Evolutionary conservation across 2,888 invertebrate genomes (phyloP), one percentile per base, ranked within the genome.

Genomic region (Prosapia bicincta): DNA sequence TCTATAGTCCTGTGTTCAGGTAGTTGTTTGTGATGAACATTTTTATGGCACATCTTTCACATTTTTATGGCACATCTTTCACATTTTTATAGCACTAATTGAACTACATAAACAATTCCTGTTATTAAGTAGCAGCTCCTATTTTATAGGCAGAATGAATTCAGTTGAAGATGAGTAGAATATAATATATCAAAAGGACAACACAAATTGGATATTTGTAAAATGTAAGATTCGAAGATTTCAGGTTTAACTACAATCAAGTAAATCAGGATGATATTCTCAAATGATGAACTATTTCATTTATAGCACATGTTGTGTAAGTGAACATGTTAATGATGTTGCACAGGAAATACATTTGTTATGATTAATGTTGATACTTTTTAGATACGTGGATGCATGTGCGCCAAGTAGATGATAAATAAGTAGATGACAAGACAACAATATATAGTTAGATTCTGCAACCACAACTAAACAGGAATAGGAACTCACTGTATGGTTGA

Each of bases 401-500:
- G 13, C 1, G 20, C 6, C 13, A 66, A 66, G 20, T 20, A 25
- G 66, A 66, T 66, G 25, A 66, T 15, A 6, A 25, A 13, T 7
- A 1, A 20, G 25, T 66, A 13, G 66, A 13, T 66, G 25, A 25
- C 13, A 66, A 66, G 7, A 23, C 1, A 25, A 6, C 13, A 66
- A 23, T 20, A 66, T 25, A 66, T 20, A 20, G 66, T 23, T 25
- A 66, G 25, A 23, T 25, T 20, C 9, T 23, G 66, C 20, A 23
- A 10, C 25, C 66, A 66, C 38, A 38, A 38, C 38, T 38, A 38
- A 13, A 28, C 69, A 32, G 66, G 70, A 54, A 70, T 66, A 32
- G 69, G 67, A 66, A 93, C 93, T 93, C 88, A 95, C 95, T 93
- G 88, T 93, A 96, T 79, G 94, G 95, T 85, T 94, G 94, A 80